Conservation (phyloP, 2,797 vertebrate genomes). For the Sebastes diploproa region DNA sequence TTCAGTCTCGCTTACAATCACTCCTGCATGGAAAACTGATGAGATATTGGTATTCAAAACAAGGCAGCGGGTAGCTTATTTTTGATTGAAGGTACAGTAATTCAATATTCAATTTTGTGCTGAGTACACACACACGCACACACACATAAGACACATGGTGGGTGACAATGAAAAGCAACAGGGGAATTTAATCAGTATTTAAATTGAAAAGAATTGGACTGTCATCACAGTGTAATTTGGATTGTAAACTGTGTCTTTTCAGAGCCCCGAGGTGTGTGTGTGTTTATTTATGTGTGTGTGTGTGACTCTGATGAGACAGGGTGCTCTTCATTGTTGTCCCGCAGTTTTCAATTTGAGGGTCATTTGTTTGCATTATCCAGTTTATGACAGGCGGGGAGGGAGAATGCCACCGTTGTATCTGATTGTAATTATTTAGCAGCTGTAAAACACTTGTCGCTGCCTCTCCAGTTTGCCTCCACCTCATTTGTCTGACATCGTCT, state of each 20-base stretch:
- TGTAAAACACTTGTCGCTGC: slow-evolving; percentile 62
- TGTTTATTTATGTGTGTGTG: neutral
- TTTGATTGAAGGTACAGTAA: slow-evolving; percentile 40
- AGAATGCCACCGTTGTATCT: slow-evolving; percentile 46
- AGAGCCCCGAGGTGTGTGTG: neutral
- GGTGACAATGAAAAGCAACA: slow-evolving; percentile 32
- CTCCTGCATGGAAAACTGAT: neutral
- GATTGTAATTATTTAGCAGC: slow-evolving; percentile 69
- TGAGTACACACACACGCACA: neutral
- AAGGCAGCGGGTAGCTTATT: slow-evolving; percentile 5
- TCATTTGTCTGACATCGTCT: slow-evolving; percentile 35
- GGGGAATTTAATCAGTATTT: slow-evolving; percentile 62
- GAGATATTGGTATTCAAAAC: slow-evolving; percentile 41
- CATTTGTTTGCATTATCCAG: slow-evolving; percentile 76
- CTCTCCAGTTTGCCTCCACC: slow-evolving; percentile 41
- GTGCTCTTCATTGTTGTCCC: slow-evolving; percentile 32
- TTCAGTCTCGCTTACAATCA: slow-evolving; percentile 11
- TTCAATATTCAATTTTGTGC: slow-evolving; percentile 32
- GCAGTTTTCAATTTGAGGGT: slow-evolving; percentile 68
- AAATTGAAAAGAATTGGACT: slow-evolving; percentile 69
- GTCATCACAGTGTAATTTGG: slow-evolving; percentile 66
- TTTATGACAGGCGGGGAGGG: slow-evolving; percentile 63
- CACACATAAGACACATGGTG: neutral
- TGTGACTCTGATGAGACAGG: slow-evolving; percentile 28
- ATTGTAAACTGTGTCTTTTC: slow-evolving; percentile 56